Base-by-base conservation (phyloP, 92 coral and sea anemone species). In the Zoanthus gigantus region DNA sequence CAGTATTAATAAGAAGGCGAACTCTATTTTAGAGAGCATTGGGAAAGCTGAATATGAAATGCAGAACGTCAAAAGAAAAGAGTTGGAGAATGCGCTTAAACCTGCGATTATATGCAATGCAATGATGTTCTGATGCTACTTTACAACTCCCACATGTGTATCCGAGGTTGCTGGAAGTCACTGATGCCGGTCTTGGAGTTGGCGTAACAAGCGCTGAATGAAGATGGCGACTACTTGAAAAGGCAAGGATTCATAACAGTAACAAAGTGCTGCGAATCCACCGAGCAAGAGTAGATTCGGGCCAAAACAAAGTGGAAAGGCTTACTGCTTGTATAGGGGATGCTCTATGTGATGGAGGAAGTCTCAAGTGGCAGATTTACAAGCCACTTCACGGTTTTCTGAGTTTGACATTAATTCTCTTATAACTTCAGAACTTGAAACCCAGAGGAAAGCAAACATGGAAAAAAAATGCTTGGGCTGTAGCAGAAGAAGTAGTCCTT, bases 401-500 rank as follows among this genome's bases (percentile, higher is more conserved):
- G 71, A 16, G 71, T 28, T 16, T 14, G 71, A 66, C 1, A 18
- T 61, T 15, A 0, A 66, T 31, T 71, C 79, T 37, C 67, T 83
- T 37, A 83, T 89, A 52, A 56, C 47, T 53, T 83, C 79, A 83
- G 92, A 83, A 50, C 91, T 83, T 34, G 79, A 73, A 37, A 48
- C 52, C 69, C 72, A 84, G 61, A 42, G 76, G 42, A 46, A 83
- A 88, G 72, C 32, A 88, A 78, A 83, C 77, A 75, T 83, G 80
- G 90, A 86, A 23, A 23, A 90, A 84, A 85, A 90, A 89, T 90
- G 92, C 92, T 23, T 90, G 92, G 90, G 90, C 81, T 48, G 92
- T 90, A 23, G 46, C 90, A 44, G 87, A 86, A 68, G 87, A 90
- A 86, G 89, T 90, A 34, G 44, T 44, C 85, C 82, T 57, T 52